phyloP scores from a whole-genome alignment of 2,888 invertebrate species.

The Nineta flava region DNA sequence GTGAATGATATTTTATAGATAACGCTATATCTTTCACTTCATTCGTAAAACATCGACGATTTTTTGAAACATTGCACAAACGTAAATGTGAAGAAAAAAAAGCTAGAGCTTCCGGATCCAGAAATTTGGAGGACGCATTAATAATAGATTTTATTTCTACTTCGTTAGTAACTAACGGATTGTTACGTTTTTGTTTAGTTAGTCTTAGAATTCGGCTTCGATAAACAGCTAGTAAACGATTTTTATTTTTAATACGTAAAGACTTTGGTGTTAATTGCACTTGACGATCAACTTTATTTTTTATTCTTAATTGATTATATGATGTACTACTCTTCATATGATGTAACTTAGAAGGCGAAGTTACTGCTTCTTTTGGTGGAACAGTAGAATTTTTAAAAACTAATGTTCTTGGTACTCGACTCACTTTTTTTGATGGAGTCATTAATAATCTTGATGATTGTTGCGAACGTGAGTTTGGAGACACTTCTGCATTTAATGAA shows the following conservation, averaged over 20 bases:
- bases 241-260: neutral
- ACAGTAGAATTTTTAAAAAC: neutral
- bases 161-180: neutral
- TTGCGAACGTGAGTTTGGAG: neutral
- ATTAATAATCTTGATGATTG: neutral
- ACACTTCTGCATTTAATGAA: neutral
- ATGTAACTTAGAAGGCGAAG: neutral
- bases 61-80: neutral
- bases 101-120: neutral
- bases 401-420: neutral
- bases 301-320: neutral
- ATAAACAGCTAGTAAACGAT: neutral
- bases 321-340: neutral
- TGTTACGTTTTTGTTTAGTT: neutral
- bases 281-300: neutral
- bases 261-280: neutral
- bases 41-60: neutral
- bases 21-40: neutral
- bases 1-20: conserved; percentile 1
- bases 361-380: neutral
- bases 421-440: neutral
- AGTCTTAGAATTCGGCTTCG: neutral
- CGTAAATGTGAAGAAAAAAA: neutral
- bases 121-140: neutral
- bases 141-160: neutral